These are phyloP conservation scores for Bos indicus DNA, from an alignment of 2,113 vertebrate species.

Conservation along the genomic window DNA sequence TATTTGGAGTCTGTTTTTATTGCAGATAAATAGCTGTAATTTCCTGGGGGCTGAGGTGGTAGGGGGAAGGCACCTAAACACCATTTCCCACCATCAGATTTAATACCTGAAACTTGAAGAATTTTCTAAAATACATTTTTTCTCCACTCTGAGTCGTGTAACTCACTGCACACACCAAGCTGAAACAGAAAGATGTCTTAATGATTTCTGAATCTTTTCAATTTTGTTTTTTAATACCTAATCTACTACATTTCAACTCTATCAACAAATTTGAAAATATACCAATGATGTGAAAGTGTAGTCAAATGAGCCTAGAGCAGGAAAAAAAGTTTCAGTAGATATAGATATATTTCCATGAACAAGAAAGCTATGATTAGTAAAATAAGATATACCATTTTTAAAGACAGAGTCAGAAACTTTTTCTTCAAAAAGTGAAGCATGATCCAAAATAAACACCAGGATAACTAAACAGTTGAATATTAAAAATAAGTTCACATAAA, in stretches of 20 bases:
- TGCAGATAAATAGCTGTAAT: not conserved
- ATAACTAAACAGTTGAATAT: not conserved
- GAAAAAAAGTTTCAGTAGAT: not conserved
- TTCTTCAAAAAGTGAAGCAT: not conserved
- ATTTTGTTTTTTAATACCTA: conserved; percentile 32
- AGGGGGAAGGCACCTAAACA: not conserved
- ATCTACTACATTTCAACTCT: not conserved
- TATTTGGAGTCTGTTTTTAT: not conserved
- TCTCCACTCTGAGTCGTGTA: conserved; percentile 96
- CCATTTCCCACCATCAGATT: not conserved
- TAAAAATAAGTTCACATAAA: not conserved
- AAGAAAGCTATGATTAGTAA: conserved; percentile 19
- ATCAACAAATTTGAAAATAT: not conserved
- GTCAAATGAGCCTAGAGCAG: not conserved
- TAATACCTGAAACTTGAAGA: conserved; percentile 99
- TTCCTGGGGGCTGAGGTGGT: not conserved
- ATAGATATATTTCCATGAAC: not conserved
- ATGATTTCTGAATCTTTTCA: conserved; percentile 25
- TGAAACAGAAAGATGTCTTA: conserved; percentile 77
- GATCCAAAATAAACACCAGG: not conserved
- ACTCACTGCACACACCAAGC: conserved; percentile 98
- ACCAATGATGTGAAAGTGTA: not conserved
- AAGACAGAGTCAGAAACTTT: not conserved
- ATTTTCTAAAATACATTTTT: conserved; percentile 99
- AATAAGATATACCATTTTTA: not conserved